Evolutionary conservation across 1,140 invertebrate genomes (phyloP).

Genomic region (Aphidius ervi): DNA sequence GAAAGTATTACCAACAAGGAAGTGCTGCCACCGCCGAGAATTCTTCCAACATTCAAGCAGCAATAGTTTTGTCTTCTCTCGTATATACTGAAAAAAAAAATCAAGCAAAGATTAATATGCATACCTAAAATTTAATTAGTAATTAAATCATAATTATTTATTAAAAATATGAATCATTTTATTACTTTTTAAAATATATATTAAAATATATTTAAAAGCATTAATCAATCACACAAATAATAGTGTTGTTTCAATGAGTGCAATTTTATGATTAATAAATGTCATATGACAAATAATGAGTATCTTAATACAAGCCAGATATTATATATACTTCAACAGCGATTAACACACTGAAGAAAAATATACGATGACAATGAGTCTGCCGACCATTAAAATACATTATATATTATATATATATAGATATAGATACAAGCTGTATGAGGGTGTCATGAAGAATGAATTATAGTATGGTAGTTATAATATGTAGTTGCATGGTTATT

Average conservation of each 20-base stretch:
- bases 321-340: conserved; percentile 23
- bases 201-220: neutral
- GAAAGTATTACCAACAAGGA: conserved; percentile 22
- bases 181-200: neutral
- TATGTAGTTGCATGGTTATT: conserved; percentile 24
- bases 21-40: conserved; percentile 33
- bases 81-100: too few species aligned
- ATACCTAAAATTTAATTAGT: too few species aligned
- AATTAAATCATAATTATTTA: too few species aligned
- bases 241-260: too few species aligned
- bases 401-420: conserved; percentile 19
- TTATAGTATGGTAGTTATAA: conserved; percentile 23
- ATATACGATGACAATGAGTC: conserved; percentile 24
- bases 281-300: too few species aligned
- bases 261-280: too few species aligned
- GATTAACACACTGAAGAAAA: conserved; percentile 9
- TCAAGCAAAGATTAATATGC: too few species aligned
- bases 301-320: too few species aligned
- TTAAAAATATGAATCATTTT: too few species aligned
- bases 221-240: neutral
- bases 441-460: conserved; percentile 26
- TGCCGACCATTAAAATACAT: conserved; percentile 28
- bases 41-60: conserved; percentile 10
- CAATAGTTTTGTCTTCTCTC: conserved; percentile 25
- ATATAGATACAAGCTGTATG: conserved; percentile 18